Evolutionary conservation across 2,797 vertebrate genomes (phyloP).

Genomic region (Trichosurus vulpecula): DNA sequence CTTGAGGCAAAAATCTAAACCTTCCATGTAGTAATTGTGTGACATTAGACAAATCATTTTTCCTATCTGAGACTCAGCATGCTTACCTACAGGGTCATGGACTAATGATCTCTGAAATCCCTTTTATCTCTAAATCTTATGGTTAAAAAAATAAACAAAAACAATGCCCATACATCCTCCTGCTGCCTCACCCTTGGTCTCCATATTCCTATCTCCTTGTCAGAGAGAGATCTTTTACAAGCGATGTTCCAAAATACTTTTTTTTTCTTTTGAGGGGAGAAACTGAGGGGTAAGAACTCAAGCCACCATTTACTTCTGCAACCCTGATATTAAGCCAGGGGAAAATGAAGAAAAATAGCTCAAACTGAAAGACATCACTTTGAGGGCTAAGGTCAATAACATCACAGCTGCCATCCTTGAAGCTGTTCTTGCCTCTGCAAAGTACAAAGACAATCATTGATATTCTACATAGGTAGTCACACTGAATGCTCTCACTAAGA

Average conservation of each 20-base stretch:
- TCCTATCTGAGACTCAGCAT: neutral
- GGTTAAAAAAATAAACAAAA: neutral
- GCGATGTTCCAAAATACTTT: neutral
- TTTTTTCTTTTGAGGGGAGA: neutral
- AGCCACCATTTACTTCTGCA: accelerated
- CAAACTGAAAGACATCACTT: accelerated
- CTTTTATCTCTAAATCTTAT: neutral
- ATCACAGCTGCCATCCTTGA: neutral
- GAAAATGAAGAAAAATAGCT: neutral
- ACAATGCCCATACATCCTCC: neutral
- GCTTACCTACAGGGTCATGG: neutral
- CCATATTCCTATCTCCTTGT: neutral
- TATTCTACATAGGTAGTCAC: neutral
- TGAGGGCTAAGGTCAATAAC: accelerated
- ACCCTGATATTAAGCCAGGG: constrained; percentile 15
- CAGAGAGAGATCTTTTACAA: neutral
- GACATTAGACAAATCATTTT: neutral
- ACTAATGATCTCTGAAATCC: neutral
- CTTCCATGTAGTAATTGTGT: neutral
- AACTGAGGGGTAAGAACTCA: neutral
- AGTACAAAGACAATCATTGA: neutral
- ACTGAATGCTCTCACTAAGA: neutral
- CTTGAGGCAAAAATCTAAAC: neutral
- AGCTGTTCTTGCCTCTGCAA: neutral
- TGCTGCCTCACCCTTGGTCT: neutral